Conservation (phyloP, 2,113 vertebrate species). For the Canis aureus region DNA sequence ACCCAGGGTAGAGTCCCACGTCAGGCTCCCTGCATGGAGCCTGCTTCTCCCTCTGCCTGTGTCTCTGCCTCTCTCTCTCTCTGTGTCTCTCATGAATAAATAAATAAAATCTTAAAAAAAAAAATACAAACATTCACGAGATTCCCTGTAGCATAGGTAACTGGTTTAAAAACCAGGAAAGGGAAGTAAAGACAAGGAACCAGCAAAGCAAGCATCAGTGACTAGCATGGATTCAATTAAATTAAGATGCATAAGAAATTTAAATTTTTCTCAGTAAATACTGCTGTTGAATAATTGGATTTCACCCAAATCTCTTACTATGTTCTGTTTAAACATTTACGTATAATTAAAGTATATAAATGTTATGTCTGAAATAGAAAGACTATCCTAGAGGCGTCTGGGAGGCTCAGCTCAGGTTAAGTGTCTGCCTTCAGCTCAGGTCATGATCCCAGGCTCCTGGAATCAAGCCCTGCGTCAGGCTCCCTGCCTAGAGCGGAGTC, state of each 20-base stretch:
- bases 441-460: not conserved
- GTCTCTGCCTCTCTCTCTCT: too few species aligned
- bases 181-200: not conserved
- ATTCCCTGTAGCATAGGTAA: not conserved
- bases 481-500: not conserved
- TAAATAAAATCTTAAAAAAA: too few species aligned
- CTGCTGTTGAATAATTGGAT: not conserved
- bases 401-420: too few species aligned
- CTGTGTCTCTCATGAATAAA: too few species aligned
- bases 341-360: not conserved
- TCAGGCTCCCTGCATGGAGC: too few species aligned
- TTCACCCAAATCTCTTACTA: not conserved
- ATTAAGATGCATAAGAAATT: not conserved
- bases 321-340: constrained; percentile 12
- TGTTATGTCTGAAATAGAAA: constrained; percentile 16
- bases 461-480: not conserved
- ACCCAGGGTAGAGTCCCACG: too few species aligned
- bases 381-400: not conserved
- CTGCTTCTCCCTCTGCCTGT: too few species aligned
- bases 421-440: too few species aligned
- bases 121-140: not conserved
- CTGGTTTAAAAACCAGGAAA: constrained; percentile 13
- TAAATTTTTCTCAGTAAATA: constrained; percentile 27
- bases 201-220: not conserved
- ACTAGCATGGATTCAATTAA: not conserved